Percentiles rank a stretch among this genome's conserved stretches.
These are phyloP conservation scores for Apamea sordens DNA, from an alignment of 2,888 invertebrate species.

Conservation along the genomic window DNA sequence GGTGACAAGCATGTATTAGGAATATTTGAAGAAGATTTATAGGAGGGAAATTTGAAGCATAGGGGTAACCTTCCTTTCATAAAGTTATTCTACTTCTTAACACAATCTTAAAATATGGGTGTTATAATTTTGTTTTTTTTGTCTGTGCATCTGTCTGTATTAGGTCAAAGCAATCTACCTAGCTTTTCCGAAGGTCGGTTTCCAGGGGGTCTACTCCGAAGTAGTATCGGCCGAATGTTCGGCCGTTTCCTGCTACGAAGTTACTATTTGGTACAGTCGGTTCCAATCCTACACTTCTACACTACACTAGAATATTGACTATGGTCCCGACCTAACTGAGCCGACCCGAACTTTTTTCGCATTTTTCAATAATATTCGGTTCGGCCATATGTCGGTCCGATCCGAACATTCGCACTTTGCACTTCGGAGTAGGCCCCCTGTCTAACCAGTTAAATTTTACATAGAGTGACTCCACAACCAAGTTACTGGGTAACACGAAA, in stretches of 20 bases:
- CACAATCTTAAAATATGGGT: neutral
- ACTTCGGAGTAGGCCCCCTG: too few species aligned
- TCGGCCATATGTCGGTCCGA: too few species aligned
- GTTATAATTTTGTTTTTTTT: neutral
- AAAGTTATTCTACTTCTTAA: neutral
- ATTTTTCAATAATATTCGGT: too few species aligned
- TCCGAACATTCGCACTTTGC: too few species aligned
- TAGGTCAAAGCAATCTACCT: neutral
- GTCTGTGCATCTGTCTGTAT: neutral
- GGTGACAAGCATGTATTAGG: conserved; percentile 12
- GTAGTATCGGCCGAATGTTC: too few species aligned
- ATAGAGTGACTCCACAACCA: neutral
- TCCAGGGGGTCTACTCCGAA: too few species aligned
- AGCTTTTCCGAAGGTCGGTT: neutral
- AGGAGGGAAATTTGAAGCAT: neutral
- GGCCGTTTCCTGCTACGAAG: too few species aligned
- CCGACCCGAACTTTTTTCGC: too few species aligned
- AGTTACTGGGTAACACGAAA: neutral
- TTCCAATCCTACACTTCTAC: too few species aligned
- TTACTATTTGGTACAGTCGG: too few species aligned
- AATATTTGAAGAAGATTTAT: conserved; percentile 13
- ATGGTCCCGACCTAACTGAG: too few species aligned
- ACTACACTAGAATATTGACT: too few species aligned
- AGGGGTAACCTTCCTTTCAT: neutral
- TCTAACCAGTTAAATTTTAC: neutral